Conservation (phyloP, 37 sponge, comb jelly and placozoan genomes). For the Theonella swinhoei region DNA sequence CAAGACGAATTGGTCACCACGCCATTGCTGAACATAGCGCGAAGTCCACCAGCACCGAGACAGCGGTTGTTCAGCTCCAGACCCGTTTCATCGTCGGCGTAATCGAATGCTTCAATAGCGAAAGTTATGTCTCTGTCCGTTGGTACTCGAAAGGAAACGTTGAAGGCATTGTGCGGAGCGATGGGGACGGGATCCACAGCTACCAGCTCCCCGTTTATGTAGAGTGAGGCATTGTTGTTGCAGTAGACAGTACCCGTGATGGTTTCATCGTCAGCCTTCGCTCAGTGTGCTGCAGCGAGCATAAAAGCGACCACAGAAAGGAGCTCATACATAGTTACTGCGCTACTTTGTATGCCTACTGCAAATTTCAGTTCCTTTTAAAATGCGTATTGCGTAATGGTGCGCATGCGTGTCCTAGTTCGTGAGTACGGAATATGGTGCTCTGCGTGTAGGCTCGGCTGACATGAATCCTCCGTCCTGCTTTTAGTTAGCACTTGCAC, state of each 20-base stretch:
- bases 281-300: no score
- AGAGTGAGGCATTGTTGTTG: constrained; percentile 40
- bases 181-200: constrained; percentile 18
- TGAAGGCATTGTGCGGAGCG: constrained; percentile 38
- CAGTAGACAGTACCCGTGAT: constrained; percentile 32
- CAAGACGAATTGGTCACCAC: constrained; percentile 44
- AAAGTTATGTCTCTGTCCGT: constrained; percentile 26
- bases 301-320: no score
- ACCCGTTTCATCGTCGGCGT: constrained; percentile 23
- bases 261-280: constrained; percentile 7
- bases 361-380: no score
- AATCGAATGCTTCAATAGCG: constrained; percentile 38
- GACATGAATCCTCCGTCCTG: no score
- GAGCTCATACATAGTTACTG: no score
- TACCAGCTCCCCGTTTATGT: constrained; percentile 39
- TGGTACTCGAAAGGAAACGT: constrained; percentile 31
- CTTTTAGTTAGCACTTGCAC: no score
- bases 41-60: constrained; percentile 21
- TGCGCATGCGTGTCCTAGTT: no score
- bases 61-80: constrained; percentile 31
- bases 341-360: no score
- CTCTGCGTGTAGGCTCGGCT: no score
- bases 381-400: no score
- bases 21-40: constrained; percentile 51
- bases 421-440: no score